These are phyloP conservation scores for Arctia plantaginis DNA, from an alignment of 2,888 invertebrate species.

Conservation along the genomic window DNA sequence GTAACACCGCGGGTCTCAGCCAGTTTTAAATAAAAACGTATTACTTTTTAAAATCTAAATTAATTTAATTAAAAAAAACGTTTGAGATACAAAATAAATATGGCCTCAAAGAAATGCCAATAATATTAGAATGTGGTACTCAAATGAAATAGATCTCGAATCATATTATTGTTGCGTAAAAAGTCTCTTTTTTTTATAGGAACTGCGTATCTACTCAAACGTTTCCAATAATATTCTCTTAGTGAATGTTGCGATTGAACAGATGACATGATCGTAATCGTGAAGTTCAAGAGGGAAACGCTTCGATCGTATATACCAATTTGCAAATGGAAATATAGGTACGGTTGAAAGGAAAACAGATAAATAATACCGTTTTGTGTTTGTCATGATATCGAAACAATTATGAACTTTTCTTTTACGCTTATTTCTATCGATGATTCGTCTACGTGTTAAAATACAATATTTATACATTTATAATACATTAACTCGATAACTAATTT, in stretches of 20 bases:
- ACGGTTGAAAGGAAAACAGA: background rate
- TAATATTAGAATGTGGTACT: background rate
- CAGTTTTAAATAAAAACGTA: background rate
- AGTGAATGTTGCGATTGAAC: background rate
- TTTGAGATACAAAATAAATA: background rate
- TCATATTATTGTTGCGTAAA: background rate
- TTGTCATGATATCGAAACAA: background rate
- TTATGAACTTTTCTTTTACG: background rate
- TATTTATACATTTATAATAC: no score
- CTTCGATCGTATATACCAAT: background rate
- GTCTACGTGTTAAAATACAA: no score
- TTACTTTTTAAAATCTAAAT: background rate
- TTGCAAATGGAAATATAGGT: background rate
- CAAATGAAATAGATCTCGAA: background rate
- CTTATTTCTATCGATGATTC: no score
- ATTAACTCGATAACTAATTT: no score
- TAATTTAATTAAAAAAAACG: background rate
- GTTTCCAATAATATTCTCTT: background rate
- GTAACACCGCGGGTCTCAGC: no score
- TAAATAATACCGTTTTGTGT: background rate
- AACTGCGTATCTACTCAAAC: background rate
- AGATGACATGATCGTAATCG: background rate
- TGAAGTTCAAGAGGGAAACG: background rate
- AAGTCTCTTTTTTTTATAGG: background rate
- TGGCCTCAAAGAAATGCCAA: background rate